Conservation (phyloP, 2,797 vertebrate genomes). For the Neosilurus mollespiculum region DNA sequence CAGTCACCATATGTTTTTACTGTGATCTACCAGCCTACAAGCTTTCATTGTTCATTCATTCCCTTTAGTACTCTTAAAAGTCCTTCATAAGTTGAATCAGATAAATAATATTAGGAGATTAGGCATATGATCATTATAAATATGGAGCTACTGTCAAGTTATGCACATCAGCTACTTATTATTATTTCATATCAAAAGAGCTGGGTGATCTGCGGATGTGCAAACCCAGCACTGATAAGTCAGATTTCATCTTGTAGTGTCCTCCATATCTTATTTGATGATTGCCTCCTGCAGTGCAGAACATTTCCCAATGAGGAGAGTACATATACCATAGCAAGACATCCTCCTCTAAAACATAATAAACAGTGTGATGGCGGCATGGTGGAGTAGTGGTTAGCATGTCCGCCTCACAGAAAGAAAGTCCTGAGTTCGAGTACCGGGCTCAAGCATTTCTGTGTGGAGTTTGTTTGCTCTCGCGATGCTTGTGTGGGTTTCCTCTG, state of each 20-base stretch:
- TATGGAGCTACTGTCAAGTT: background rate
- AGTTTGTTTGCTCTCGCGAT: too few species aligned
- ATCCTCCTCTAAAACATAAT: slow-evolving; percentile 21
- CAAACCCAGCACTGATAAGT: background rate
- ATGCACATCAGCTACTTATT: slow-evolving; percentile 13
- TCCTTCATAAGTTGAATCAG: background rate
- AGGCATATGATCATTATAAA: background rate
- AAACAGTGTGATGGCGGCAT: background rate
- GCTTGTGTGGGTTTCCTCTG: too few species aligned
- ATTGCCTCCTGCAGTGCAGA: slow-evolving; percentile 23
- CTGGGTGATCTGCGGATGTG: slow-evolving; percentile 8
- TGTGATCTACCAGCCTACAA: background rate
- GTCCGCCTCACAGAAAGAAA: too few species aligned
- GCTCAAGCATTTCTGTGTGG: too few species aligned
- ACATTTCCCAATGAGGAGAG: slow-evolving; percentile 30
- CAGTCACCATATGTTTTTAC: background rate
- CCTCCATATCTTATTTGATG: slow-evolving; percentile 16
- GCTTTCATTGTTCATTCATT: background rate
- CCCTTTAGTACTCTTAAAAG: background rate
- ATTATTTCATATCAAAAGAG: slow-evolving; percentile 8
- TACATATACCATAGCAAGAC: background rate
- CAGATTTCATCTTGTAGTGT: background rate
- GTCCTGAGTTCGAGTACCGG: too few species aligned
- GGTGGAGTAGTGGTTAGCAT: too few species aligned
- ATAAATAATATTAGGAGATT: background rate